Conservation (phyloP, 2,113 vertebrate genomes). For the Pipra filicauda region DNA sequence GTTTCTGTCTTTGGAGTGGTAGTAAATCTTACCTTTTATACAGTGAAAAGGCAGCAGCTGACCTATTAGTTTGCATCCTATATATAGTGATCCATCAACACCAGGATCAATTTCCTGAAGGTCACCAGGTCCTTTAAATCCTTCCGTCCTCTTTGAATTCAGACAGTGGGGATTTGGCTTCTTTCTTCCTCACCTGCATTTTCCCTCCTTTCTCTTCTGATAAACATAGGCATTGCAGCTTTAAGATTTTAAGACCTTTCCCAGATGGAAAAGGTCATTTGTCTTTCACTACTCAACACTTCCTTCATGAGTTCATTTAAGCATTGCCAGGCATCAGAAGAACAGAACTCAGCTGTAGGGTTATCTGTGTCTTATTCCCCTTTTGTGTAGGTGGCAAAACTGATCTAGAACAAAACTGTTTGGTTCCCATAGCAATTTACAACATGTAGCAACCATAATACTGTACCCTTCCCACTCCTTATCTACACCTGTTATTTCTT, state of each 20-base stretch:
- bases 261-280: conserved; percentile 73
- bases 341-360: conserved; percentile 65
- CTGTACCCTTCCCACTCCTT: conserved; percentile 45
- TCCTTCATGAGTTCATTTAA: conserved; percentile 72
- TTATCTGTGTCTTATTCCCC: conserved; percentile 59
- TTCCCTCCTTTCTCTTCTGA: conserved; percentile 21
- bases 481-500: conserved; percentile 65
- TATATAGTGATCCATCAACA: conserved; percentile 40
- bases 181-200: conserved; percentile 44
- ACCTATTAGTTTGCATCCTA: background rate
- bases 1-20: background rate
- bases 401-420: conserved; percentile 63
- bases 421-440: conserved; percentile 72
- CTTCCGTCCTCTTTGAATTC: conserved; percentile 2
- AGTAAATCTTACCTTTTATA: background rate
- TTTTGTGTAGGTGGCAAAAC: conserved; percentile 69
- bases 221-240: conserved; percentile 37
- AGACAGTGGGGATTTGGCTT: background rate
- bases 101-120: conserved; percentile 20
- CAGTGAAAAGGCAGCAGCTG: background rate
- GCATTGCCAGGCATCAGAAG: conserved; percentile 68
- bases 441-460: background rate
- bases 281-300: conserved; percentile 73
- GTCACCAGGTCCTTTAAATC: conserved; percentile 14
- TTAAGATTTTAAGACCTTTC: conserved; percentile 67